These are phyloP conservation scores for Barbus barbus DNA, from an alignment of 2,113 vertebrate species.

Conservation along the genomic window DNA sequence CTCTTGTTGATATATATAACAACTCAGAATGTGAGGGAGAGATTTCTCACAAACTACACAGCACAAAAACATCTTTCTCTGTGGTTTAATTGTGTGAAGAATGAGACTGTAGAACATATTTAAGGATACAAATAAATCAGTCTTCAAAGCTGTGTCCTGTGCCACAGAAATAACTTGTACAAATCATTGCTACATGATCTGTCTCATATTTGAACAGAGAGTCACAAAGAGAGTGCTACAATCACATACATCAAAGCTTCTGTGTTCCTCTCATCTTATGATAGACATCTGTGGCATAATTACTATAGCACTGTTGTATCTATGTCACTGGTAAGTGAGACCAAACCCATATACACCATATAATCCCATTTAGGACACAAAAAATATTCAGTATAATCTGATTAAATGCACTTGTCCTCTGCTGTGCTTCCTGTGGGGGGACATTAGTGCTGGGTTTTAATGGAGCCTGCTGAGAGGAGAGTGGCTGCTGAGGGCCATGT, in stretches of 20 bases:
- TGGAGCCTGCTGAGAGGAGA: slow-evolving; percentile 44
- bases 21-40: background rate
- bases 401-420: slow-evolving; percentile 55
- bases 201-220: background rate
- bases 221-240: background rate
- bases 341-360: slow-evolving; percentile 47
- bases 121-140: background rate
- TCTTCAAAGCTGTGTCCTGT: background rate
- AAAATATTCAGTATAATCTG: slow-evolving; percentile 54
- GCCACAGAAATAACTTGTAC: background rate
- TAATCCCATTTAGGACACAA: slow-evolving; percentile 56
- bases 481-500: slow-evolving; percentile 51
- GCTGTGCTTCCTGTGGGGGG: slow-evolving; percentile 49
- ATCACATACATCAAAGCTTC: slow-evolving; percentile 11
- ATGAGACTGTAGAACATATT: background rate
- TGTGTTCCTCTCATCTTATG: background rate
- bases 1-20: slow-evolving; percentile 20
- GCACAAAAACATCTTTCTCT: slow-evolving; percentile 5
- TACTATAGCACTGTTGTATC: slow-evolving; percentile 24
- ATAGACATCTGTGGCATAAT: slow-evolving; percentile 40
- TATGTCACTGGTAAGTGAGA: slow-evolving; percentile 35
- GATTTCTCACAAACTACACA: slow-evolving; percentile 3
- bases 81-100: background rate
- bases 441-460: slow-evolving; percentile 47
- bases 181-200: slow-evolving; percentile 6